phyloP scores from a whole-genome alignment of 1,140 invertebrate genomes.

The Akabosia matsudoensis region DNA sequence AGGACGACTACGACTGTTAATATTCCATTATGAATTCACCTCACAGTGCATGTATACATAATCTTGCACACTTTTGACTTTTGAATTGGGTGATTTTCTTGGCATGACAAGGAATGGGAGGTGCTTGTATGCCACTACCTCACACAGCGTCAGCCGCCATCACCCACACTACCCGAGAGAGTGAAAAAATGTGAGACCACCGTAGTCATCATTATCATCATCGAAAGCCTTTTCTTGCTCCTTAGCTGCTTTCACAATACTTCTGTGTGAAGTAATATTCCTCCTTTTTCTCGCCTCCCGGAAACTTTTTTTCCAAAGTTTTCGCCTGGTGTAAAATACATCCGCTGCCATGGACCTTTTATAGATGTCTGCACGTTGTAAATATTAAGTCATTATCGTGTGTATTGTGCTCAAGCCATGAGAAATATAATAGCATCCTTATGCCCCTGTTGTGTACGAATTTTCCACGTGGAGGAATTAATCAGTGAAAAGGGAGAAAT shows the following conservation, averaged over 20 bases:
- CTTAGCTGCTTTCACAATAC: neutral
- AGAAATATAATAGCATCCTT: neutral
- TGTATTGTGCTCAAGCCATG: neutral
- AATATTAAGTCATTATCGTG: neutral
- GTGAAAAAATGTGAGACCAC: neutral
- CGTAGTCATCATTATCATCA: neutral
- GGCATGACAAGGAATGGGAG: neutral
- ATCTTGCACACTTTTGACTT: conserved; percentile 13
- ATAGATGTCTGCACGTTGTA: neutral
- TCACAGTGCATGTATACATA: neutral
- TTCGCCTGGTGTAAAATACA: neutral
- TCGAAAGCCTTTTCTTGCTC: neutral
- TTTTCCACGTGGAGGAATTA: conserved; percentile 6
- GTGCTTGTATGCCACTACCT: neutral
- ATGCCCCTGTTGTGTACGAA: neutral
- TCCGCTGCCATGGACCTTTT: neutral
- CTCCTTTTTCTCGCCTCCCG: neutral
- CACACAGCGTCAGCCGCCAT: neutral
- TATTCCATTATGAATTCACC: conserved; percentile 22
- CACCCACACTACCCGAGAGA: neutral
- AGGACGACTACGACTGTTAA: conserved; percentile 21
- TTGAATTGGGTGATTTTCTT: conserved; percentile 18
- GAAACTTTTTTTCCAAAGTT: neutral
- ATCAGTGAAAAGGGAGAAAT: neutral
- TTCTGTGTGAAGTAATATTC: neutral